These are phyloP conservation scores for Echiichthys vipera DNA, from an alignment of 2,797 vertebrate genomes.

Conservation along the genomic window DNA sequence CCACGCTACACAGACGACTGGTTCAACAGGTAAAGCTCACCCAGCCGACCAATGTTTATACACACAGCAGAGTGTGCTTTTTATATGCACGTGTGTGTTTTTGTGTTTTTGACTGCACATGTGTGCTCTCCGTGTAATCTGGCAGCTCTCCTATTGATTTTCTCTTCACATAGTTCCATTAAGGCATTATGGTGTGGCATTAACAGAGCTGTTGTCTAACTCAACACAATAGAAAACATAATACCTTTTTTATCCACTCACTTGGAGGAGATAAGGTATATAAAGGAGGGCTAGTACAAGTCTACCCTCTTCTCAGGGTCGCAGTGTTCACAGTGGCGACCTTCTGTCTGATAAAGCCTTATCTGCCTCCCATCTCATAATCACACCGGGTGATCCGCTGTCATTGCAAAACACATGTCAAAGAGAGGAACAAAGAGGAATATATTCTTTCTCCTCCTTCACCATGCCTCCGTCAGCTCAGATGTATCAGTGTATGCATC, in stretches of 20 bases:
- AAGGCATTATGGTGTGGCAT: conserved; percentile 74
- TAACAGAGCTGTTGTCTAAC: conserved; percentile 71
- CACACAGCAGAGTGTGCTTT: too few relatives aligned
- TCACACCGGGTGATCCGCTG: conserved; percentile 61
- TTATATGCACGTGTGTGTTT: not conserved
- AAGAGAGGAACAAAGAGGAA: conserved; percentile 57
- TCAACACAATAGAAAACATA: conserved; percentile 56
- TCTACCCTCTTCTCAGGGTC: conserved; percentile 43
- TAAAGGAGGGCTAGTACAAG: conserved; percentile 40
- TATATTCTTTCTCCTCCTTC: conserved; percentile 42
- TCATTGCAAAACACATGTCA: conserved; percentile 46
- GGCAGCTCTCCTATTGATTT: conserved; percentile 77
- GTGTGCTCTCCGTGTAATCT: conserved; percentile 46
- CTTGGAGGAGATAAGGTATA: conserved; percentile 44
- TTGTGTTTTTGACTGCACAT: conserved; percentile 33
- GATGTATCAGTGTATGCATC: conserved; percentile 23
- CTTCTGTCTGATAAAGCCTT: conserved; percentile 69
- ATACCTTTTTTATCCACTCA: conserved; percentile 48
- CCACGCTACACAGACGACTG: conserved; percentile 99
- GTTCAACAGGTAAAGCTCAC: conserved; percentile 96
- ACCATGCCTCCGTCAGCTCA: conserved; percentile 41
- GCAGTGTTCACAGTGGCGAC: conserved; percentile 51
- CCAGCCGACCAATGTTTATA: conserved; percentile 44
- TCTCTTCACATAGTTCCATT: conserved; percentile 75
- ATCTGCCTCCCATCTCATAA: conserved; percentile 60